Evolutionary conservation across 2,888 invertebrate species (phyloP).

Genomic region (Aleiodes leptofemur): DNA sequence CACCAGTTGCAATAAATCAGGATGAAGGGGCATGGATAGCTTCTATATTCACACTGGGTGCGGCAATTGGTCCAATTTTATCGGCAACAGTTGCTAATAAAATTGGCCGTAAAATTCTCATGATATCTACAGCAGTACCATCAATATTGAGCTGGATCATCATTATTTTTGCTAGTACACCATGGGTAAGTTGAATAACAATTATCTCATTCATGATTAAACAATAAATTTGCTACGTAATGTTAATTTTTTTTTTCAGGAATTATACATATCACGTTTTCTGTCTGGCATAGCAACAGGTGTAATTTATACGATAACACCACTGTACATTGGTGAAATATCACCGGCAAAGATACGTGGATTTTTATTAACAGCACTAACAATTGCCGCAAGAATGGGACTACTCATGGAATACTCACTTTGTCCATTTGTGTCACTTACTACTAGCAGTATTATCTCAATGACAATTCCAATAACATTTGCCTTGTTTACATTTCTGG

Average conservation of each 20-base stretch:
- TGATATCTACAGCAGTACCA: conserved; percentile 24
- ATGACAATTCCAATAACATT: conserved; percentile 43
- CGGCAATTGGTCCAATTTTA: conserved; percentile 27
- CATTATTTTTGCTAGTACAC: conserved; percentile 18
- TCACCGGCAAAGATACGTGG: conserved; percentile 54
- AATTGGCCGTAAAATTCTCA: conserved; percentile 22
- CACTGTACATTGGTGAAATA: conserved; percentile 54
- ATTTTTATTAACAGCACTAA: conserved; percentile 47
- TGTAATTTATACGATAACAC: background rate
- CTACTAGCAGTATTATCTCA: conserved; percentile 46
- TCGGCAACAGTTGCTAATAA: background rate
- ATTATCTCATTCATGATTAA: background rate
- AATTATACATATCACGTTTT: conserved; percentile 13
- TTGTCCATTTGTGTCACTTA: conserved; percentile 54
- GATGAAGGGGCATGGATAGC: conserved; percentile 33
- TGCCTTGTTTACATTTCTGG: conserved; percentile 16
- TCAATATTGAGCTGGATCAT: conserved; percentile 19
- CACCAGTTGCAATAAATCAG: conserved; percentile 22
- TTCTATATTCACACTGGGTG: conserved; percentile 31
- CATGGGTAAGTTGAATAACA: conserved; percentile 10
- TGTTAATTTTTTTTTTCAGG: background rate
- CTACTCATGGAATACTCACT: conserved; percentile 42
- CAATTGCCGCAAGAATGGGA: conserved; percentile 49
- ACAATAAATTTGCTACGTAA: background rate
- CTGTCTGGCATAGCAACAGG: conserved; percentile 17